phyloP scores from a whole-genome alignment of 2,797 vertebrate genomes.

The Chiroxiphia lanceolata region DNA sequence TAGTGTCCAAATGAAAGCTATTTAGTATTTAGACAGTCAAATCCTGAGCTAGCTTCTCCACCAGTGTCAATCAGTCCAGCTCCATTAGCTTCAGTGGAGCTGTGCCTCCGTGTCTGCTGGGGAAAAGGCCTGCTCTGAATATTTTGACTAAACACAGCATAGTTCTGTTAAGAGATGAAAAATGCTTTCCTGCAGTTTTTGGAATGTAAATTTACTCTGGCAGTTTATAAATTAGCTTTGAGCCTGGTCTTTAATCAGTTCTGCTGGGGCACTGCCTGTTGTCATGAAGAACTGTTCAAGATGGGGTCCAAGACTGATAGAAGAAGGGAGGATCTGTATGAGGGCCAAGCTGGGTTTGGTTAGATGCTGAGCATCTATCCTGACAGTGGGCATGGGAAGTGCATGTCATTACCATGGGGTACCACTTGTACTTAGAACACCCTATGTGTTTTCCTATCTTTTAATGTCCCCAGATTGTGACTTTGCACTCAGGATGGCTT shows the following conservation, averaged over 20 bases:
- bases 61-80: slow-evolving; percentile 12
- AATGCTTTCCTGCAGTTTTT: background rate
- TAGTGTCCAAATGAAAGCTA: background rate
- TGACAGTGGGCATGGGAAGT: background rate
- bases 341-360: background rate
- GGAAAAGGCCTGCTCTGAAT: background rate
- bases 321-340: background rate
- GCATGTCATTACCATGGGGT: background rate
- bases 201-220: background rate
- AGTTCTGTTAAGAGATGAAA: background rate
- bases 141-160: background rate
- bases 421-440: background rate
- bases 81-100: background rate
- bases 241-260: background rate
- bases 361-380: background rate
- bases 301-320: background rate
- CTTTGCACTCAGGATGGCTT: background rate
- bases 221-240: background rate
- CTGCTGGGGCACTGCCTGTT: background rate
- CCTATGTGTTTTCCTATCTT: background rate
- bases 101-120: background rate
- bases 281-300: background rate
- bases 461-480: background rate
- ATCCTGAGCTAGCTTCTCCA: background rate
- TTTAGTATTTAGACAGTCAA: background rate